Conservation (phyloP, 1,140 invertebrate genomes). For the Camponotus vicinus region DNA sequence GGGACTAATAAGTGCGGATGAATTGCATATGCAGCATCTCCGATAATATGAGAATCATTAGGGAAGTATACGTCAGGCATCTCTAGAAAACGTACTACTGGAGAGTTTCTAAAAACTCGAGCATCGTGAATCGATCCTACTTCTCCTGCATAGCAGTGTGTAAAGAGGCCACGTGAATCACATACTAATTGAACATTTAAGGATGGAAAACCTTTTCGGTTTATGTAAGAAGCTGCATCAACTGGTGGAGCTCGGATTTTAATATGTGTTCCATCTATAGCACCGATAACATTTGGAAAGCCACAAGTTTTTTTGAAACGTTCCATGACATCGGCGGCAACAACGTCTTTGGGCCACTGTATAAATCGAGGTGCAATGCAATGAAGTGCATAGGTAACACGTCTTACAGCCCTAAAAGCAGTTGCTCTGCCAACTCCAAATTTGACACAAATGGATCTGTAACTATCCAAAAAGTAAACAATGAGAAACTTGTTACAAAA, state of each 20-base stretch:
- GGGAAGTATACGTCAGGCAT: neutral
- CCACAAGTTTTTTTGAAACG: neutral
- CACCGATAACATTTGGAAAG: conserved; percentile 8
- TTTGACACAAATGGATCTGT: conserved; percentile 1
- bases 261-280: conserved; percentile 5
- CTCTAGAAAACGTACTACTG: neutral
- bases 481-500: neutral
- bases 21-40: neutral
- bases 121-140: conserved; percentile 1
- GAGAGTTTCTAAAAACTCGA: neutral
- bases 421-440: conserved; percentile 11
- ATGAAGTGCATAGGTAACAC: neutral
- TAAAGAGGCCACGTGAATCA: neutral
- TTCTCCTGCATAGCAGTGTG: conserved; percentile 6
- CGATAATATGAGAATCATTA: neutral
- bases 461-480: neutral
- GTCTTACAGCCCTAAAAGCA: conserved; percentile 12
- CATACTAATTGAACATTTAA: neutral
- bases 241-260: neutral
- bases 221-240: conserved; percentile 21
- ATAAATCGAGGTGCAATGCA: conserved; percentile 19
- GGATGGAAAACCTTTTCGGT: conserved; percentile 12
- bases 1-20: neutral
- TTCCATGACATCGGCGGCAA: neutral
- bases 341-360: neutral